These are phyloP conservation scores for Syrphus vitripennis DNA, from an alignment of 2,888 invertebrate species.

Conservation along the genomic window DNA sequence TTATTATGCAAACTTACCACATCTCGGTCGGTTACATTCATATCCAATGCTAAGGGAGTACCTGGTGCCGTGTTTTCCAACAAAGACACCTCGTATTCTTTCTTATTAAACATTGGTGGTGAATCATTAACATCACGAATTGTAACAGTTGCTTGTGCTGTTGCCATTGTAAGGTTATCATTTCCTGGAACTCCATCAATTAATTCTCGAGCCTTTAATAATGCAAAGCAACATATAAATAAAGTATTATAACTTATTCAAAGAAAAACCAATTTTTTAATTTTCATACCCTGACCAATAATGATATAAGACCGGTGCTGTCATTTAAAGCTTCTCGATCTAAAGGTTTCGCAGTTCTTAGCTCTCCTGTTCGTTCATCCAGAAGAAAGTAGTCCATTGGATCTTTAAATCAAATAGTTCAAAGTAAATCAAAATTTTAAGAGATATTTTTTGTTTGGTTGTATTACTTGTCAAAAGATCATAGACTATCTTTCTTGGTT, in stretches of 20 bases:
- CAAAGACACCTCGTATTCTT: slow-evolving; percentile 90
- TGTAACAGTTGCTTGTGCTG: slow-evolving; percentile 89
- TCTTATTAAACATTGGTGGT: slow-evolving; percentile 90
- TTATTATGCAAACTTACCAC: slow-evolving; percentile 82
- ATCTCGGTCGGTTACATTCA: slow-evolving; percentile 93
- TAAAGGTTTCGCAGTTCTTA: slow-evolving; percentile 91
- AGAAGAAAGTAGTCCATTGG: slow-evolving; percentile 93
- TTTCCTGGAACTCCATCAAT: slow-evolving; percentile 87
- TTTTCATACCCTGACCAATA: slow-evolving; percentile 85
- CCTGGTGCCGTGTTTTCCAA: slow-evolving; percentile 92
- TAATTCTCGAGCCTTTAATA: slow-evolving; percentile 88
- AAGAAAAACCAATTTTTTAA: neutral
- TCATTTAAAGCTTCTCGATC: slow-evolving; percentile 92
- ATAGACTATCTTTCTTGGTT: slow-evolving; percentile 89
- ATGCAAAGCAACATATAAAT: neutral
- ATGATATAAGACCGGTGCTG: slow-evolving; percentile 89
- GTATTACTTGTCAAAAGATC: slow-evolving; percentile 90
- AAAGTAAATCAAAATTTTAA: neutral
- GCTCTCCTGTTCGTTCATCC: slow-evolving; percentile 89
- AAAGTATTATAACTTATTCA: neutral
- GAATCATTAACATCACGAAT: slow-evolving; percentile 95
- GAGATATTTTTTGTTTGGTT: neutral
- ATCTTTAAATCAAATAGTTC: slow-evolving; percentile 82
- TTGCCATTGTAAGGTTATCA: slow-evolving; percentile 86
- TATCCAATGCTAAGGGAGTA: slow-evolving; percentile 91